Evolutionary conservation across 92 coral and sea anemone species (phyloP).

Genomic region (Phenganax stokvisi): DNA sequence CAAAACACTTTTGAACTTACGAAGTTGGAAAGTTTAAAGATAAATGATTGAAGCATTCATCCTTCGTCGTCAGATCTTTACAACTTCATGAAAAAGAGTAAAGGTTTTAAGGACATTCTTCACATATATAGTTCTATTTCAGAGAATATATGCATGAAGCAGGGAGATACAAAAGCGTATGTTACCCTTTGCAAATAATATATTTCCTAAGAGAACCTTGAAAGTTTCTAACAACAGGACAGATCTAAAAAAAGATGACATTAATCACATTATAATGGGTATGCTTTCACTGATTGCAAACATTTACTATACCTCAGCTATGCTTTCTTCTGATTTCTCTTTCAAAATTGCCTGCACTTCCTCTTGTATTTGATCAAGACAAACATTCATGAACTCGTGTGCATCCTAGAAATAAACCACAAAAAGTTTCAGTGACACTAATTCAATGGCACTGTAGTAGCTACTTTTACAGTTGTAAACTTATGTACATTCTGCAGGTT

Average conservation of each 20-base stretch:
- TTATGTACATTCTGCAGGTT: constrained; percentile 71
- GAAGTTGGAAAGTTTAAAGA: constrained; percentile 75
- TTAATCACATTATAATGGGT: not conserved
- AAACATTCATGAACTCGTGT: constrained; percentile 86
- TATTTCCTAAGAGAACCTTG: constrained; percentile 70
- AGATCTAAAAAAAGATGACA: constrained; percentile 21
- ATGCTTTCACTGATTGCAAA: not conserved
- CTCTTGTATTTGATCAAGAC: constrained; percentile 84
- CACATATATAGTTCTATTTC: not conserved
- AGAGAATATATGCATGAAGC: not conserved
- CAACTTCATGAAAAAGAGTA: constrained; percentile 52
- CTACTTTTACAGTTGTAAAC: not conserved
- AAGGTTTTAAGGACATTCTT: not conserved
- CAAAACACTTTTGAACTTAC: constrained; percentile 47
- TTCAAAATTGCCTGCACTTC: constrained; percentile 44
- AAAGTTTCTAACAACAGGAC: constrained; percentile 89
- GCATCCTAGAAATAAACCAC: constrained; percentile 62
- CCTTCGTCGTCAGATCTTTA: constrained; percentile 63
- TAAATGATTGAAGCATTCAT: constrained; percentile 79
- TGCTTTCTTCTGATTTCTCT: constrained; percentile 10
- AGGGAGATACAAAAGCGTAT: not conserved
- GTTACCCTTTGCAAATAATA: constrained; percentile 77
- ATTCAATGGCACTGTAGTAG: not conserved
- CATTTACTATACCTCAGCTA: constrained; percentile 14
- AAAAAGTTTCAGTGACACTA: not conserved